Conservation (phyloP, 37 sponge, comb jelly and placozoan genomes). For the Bolinopsis microptera region DNA sequence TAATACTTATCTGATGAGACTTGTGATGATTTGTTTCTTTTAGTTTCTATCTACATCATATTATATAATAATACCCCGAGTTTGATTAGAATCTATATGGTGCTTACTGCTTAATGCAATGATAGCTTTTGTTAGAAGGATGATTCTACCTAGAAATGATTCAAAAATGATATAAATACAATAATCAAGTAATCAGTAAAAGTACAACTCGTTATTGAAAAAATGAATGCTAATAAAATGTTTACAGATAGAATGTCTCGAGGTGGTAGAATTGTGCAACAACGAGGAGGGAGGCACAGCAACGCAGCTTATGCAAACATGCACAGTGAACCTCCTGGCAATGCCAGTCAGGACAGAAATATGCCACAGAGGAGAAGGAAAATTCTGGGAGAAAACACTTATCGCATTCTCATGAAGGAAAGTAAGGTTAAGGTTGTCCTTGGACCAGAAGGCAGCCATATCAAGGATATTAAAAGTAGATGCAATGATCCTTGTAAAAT, state of each 20-base stretch:
- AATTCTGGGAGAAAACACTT: slow-evolving; percentile 36
- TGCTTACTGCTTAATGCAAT: no score
- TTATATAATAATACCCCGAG: no score
- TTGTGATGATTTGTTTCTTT: no score
- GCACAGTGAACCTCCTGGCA: neutral
- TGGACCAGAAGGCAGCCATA: slow-evolving; percentile 42
- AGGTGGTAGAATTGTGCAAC: neutral
- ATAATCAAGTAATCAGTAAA: no score
- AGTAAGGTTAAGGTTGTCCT: slow-evolving; percentile 46
- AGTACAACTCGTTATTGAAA: no score
- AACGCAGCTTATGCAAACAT: neutral
- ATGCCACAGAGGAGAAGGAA: neutral
- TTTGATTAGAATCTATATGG: no score
- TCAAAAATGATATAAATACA: no score
- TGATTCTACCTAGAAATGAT: no score
- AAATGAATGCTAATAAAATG: no score
- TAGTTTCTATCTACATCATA: no score
- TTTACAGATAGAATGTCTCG: neutral
- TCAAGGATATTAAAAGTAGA: neutral
- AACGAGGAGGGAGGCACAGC: neutral
- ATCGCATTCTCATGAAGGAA: slow-evolving; percentile 40
- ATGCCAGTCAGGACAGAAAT: neutral
- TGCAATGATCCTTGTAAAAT: neutral
- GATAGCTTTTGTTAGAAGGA: no score
- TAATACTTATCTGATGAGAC: no score